Base-by-base conservation (phyloP, 2,888 invertebrate genomes). In the Cosmia pyralina region DNA sequence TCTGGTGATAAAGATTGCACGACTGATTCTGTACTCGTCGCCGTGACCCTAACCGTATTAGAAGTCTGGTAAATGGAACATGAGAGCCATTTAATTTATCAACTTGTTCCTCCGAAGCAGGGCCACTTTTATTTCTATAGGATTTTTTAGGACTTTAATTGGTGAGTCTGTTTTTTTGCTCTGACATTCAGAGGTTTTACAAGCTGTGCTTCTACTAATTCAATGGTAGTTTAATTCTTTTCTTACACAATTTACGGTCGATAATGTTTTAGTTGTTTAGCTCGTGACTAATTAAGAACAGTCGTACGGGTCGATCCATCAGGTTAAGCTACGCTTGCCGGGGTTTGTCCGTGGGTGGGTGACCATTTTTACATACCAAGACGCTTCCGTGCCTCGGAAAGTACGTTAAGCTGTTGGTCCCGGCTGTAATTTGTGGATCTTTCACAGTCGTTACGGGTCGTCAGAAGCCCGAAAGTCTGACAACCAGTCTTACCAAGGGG, bases 1-100 rank as follows among this genome's bases (percentile, higher is more conserved):
- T 85, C 79, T 88, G 79, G 86, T 88, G 91, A 91, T 92, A 92
- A 89, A 88, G 88, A 75, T 88, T 88, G 91, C 93, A 92, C 93
- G 92, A 93, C 91, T 88, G 90, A 91, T 92, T 90, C 86, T 78
- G 84, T 86, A 65, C 77, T 85, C 85, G 86, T 86, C 77, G 72
- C 72, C 50, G 58, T 88, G 83, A 86, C 85, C 87, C 86, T 83
- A 88, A 88, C 87, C 88, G 88, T 86, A 86, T 86, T 86, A 88
- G 88, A 86, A 78, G 71, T 75, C 77, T 66, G 63, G 79, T 86
- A 86, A 88, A 73, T 88, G 72, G 86, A 87, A 85, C 88, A 88
- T 88, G 88, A 87, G 86, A 88, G 87, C 74, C 82, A 55, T 85
- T 85, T 85, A 80, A 88, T 85, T 87, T 86, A 83, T 77, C 77